Percentiles rank a stretch among this genome's conserved stretches.
Evolutionary conservation across 2,888 invertebrate species (phyloP).

Genomic region (Cataglyphis rosenhaueri): DNA sequence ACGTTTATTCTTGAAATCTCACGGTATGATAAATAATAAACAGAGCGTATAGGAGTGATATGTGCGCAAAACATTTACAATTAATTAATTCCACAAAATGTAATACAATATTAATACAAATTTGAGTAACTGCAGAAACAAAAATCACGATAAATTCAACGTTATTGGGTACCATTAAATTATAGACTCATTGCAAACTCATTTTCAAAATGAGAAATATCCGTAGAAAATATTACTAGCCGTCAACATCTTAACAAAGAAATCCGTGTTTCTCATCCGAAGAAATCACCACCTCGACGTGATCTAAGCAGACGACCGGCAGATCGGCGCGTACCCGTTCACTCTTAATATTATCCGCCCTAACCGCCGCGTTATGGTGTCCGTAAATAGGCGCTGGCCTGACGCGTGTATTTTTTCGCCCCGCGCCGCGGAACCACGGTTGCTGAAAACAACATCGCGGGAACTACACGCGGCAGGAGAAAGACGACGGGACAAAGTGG

Average conservation of each 20-base stretch:
- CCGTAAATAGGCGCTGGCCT: slow-evolving; percentile 44
- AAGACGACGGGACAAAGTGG: slow-evolving; percentile 15
- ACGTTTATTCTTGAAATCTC: background rate
- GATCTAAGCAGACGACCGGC: slow-evolving; percentile 32
- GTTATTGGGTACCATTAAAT: background rate
- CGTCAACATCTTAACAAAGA: background rate
- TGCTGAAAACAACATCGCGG: slow-evolving; percentile 73
- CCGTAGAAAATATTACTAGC: slow-evolving; percentile 3
- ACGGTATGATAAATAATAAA: background rate
- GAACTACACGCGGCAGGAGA: slow-evolving; percentile 64
- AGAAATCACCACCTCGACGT: background rate
- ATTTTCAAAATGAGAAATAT: background rate
- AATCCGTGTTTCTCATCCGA: slow-evolving; percentile 23
- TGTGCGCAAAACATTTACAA: background rate
- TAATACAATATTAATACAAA: background rate
- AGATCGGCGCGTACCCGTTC: background rate
- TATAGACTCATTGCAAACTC: background rate
- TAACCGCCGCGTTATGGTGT: slow-evolving; percentile 18
- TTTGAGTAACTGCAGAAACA: background rate
- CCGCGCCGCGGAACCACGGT: slow-evolving; percentile 40
- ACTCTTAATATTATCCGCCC: slow-evolving; percentile 40
- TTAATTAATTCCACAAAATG: background rate
- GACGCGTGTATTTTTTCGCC: slow-evolving; percentile 27
- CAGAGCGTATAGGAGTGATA: background rate
- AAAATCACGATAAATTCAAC: background rate